A percentile compares a stretch with the other conserved stretches of the same genome.
Evolutionary conservation across 2,797 vertebrate genomes (phyloP).

Genomic region (Cossypha polioptera): DNA sequence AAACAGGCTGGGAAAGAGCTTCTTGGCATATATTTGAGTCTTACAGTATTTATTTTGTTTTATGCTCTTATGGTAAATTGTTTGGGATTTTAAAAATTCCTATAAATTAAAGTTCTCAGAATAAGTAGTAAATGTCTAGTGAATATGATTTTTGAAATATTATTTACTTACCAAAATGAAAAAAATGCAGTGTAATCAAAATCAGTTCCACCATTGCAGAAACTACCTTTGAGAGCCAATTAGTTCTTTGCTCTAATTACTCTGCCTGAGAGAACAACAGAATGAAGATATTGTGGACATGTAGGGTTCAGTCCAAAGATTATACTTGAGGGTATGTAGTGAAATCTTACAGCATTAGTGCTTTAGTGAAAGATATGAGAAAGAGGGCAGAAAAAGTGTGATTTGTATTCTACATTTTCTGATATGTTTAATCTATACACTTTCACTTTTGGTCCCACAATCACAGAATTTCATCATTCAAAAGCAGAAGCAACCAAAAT

Average conservation of each 20-base stretch:
- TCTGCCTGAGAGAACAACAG: neutral
- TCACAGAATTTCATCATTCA: neutral
- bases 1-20: neutral
- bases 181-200: neutral
- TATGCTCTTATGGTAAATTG: neutral
- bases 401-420: neutral
- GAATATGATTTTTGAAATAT: accelerated
- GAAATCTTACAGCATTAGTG: neutral
- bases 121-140: neutral
- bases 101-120: neutral
- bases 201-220: neutral
- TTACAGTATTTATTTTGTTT: neutral
- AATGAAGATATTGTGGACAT: neutral
- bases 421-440: neutral
- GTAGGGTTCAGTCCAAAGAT: neutral
- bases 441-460: neutral
- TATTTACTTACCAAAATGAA: neutral
- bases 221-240: neutral
- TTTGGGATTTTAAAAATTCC: neutral
- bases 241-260: neutral
- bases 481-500: neutral
- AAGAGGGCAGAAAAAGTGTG: neutral
- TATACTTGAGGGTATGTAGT: neutral
- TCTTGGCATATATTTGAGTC: neutral
- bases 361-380: neutral